These are phyloP conservation scores for Aldrovandia affinis DNA, from an alignment of 2,797 vertebrate species.

Conservation along the genomic window DNA sequence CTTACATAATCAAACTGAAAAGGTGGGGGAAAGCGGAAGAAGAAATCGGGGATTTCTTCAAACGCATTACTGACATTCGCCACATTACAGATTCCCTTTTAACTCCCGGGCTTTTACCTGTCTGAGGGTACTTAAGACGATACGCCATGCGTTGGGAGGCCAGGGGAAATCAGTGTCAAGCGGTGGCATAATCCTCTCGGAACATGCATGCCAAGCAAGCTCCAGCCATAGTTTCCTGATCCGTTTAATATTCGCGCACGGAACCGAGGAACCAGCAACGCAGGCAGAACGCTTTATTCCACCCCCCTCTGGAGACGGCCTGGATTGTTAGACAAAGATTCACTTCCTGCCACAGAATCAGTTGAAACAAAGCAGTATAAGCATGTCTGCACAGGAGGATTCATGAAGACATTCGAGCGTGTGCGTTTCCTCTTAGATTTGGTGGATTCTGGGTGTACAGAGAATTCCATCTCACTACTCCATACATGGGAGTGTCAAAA, in stretches of 20 bases:
- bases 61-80: conserved; percentile 21
- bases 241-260: conserved; percentile 39
- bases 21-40: conserved; percentile 1
- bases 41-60: neutral
- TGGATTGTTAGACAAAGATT: conserved; percentile 56
- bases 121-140: conserved; percentile 23
- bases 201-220: conserved; percentile 25
- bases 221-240: neutral
- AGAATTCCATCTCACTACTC: neutral
- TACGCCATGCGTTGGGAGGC: neutral
- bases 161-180: neutral
- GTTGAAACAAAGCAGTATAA: neutral
- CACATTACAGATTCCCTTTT: conserved; percentile 25
- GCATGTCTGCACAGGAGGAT: neutral
- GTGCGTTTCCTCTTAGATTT: neutral
- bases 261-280: conserved; percentile 43
- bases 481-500: neutral
- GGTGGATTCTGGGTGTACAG: neutral
- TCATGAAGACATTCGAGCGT: neutral
- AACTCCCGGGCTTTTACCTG: conserved; percentile 22
- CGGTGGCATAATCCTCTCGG: conserved; percentile 13
- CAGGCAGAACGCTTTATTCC: conserved; percentile 46
- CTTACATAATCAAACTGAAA: conserved; percentile 60
- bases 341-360: conserved; percentile 56
- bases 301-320: conserved; percentile 54